phyloP scores from a whole-genome alignment of 2,113 vertebrate genomes.

The Ellobius talpinus region DNA sequence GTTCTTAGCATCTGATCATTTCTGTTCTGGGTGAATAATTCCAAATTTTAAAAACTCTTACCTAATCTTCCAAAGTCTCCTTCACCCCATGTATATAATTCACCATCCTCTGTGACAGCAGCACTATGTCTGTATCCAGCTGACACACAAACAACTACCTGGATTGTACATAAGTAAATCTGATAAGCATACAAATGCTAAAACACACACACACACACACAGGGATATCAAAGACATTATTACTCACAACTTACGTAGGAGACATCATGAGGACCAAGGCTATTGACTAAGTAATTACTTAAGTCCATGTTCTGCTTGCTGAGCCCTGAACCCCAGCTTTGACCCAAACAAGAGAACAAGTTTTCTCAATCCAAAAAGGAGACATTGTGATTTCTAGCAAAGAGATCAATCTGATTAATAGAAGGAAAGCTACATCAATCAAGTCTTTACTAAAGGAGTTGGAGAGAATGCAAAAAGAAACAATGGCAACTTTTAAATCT shows the following conservation, averaged over 20 bases:
- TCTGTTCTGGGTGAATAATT: conserved; percentile 38
- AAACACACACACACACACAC: not conserved
- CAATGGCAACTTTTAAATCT: conserved; percentile 21
- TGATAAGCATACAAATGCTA: not conserved
- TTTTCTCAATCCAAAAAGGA: conserved; percentile 28
- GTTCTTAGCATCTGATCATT: conserved; percentile 54
- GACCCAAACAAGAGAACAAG: not conserved
- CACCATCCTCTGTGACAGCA: conserved; percentile 92
- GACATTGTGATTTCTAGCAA: not conserved
- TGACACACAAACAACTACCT: conserved; percentile 93
- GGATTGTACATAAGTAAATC: not conserved
- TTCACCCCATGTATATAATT: conserved; percentile 93
- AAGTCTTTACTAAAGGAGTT: conserved; percentile 58
- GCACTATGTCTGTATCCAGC: conserved; percentile 93
- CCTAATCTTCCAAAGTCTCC: conserved; percentile 93
- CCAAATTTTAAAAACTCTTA: conserved; percentile 79
- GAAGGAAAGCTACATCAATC: conserved; percentile 23
- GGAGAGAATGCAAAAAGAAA: not conserved
- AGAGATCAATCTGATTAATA: conserved; percentile 20
- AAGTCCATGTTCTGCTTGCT: not conserved
- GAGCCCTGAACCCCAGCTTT: conserved; percentile 18
- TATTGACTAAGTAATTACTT: not conserved
- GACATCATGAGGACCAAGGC: not conserved
- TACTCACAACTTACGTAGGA: not conserved
- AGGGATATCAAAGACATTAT: conserved; percentile 24